A percentile compares a stretch with the other conserved stretches of the same genome.
phyloP scores from a whole-genome alignment of 2,888 invertebrate species.

The Drosophila macrospina region DNA sequence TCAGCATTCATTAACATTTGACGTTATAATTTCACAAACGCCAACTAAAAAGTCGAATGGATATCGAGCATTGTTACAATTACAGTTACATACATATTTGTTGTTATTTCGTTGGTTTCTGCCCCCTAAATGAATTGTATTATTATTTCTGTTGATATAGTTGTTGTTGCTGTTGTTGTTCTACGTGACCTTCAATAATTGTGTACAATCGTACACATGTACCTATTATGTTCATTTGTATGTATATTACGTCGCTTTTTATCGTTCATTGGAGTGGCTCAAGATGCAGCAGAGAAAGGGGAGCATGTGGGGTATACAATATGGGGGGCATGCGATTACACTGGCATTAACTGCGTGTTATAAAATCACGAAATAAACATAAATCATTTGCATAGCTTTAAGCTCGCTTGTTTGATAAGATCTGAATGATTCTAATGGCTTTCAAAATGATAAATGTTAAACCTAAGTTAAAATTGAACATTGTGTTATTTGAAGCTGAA shows the following conservation, averaged over 20 bases:
- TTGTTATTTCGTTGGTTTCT: conserved; percentile 18
- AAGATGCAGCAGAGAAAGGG: conserved; percentile 7
- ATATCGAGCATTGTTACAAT: conserved; percentile 53
- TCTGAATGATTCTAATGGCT: not conserved
- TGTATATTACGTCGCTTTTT: conserved; percentile 58
- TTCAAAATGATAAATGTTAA: not conserved
- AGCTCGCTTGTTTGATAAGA: conserved; percentile 5
- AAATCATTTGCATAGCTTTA: conserved; percentile 31
- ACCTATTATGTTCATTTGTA: conserved; percentile 53
- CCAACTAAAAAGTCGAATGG: conserved; percentile 63
- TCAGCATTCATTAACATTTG: conserved; percentile 82
- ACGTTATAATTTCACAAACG: conserved; percentile 79
- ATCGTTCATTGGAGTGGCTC: conserved; percentile 58
- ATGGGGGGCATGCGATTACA: not conserved
- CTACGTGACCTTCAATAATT: conserved; percentile 77
- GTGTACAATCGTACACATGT: conserved; percentile 53
- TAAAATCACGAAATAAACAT: conserved; percentile 23
- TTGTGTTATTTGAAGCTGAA: too few relatives aligned
- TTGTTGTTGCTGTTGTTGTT: conserved; percentile 47
- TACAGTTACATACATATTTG: not conserved
- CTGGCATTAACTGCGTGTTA: conserved; percentile 15
- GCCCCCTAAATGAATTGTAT: conserved; percentile 51
- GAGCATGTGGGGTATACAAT: not conserved
- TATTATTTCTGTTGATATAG: conserved; percentile 45
- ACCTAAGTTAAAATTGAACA: not conserved